phyloP scores from a whole-genome alignment of 2,797 vertebrate genomes.

The Onychomys arenicola region DNA sequence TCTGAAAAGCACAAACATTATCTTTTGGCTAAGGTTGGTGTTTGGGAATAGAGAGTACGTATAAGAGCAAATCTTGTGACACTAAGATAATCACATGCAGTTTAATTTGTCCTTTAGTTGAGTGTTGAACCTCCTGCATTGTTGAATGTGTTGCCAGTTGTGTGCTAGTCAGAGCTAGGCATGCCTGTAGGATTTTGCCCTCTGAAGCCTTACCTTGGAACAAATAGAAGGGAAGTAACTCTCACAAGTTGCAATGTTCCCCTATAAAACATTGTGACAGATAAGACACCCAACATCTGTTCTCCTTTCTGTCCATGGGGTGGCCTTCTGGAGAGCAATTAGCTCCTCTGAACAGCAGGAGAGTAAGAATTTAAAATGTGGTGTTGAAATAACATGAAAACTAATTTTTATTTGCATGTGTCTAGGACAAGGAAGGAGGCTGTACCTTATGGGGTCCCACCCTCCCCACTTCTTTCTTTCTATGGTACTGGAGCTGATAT shows the following conservation, averaged over 20 bases:
- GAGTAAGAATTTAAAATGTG: neutral
- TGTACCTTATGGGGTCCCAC: no score
- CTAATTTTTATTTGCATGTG: neutral
- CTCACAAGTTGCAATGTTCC: neutral
- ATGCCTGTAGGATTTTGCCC: neutral
- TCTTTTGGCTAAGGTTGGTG: neutral
- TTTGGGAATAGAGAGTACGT: neutral
- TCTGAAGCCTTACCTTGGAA: neutral
- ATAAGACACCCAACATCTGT: neutral
- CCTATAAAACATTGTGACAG: neutral
- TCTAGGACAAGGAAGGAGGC: neutral
- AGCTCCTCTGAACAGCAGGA: neutral
- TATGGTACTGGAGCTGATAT: neutral
- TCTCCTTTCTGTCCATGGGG: neutral
- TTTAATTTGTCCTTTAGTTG: neutral
- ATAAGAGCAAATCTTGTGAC: neutral
- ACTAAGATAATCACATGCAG: neutral
- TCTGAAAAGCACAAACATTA: conserved; percentile 52
- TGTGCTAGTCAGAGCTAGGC: neutral
- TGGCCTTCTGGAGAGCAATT: neutral
- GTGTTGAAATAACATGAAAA: neutral
- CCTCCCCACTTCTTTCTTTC: neutral
- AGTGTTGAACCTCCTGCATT: neutral
- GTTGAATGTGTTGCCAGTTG: neutral
- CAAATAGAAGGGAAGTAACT: neutral